phyloP scores from a whole-genome alignment of 1,140 invertebrate genomes.

The Hyposmocoma kahamanoa region DNA sequence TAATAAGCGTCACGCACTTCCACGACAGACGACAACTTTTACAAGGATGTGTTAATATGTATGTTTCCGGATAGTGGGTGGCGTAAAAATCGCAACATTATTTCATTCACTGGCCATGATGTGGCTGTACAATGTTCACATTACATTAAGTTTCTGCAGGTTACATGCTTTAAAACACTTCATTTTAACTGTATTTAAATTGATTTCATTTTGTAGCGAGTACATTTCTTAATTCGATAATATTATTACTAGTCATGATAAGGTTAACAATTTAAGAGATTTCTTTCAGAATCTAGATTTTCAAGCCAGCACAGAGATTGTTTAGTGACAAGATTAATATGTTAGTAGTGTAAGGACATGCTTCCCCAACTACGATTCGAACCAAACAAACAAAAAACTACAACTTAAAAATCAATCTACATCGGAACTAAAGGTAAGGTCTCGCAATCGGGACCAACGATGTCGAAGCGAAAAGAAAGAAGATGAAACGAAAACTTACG shows the following conservation, averaged over 20 bases:
- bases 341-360: slow-evolving; percentile 10
- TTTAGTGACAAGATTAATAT: slow-evolving; percentile 12
- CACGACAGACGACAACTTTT: slow-evolving; percentile 11
- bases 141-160: no score
- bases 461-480: slow-evolving; percentile 35
- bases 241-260: no score
- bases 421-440: slow-evolving; percentile 15
- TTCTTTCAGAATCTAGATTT: slow-evolving; percentile 16
- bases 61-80: slow-evolving; percentile 7
- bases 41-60: slow-evolving; percentile 9
- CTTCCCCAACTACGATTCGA: neutral
- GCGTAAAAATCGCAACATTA: slow-evolving; percentile 16
- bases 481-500: slow-evolving; percentile 60
- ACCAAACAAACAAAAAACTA: neutral
- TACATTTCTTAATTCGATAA: no score
- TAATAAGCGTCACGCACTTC: neutral
- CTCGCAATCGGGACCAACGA: slow-evolving; percentile 16
- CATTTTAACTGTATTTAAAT: no score
- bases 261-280: no score
- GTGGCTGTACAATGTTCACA: no score
- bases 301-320: slow-evolving; percentile 18
- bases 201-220: no score
- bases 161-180: no score
- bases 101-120: no score
- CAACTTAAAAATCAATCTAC: no score